phyloP scores from a whole-genome alignment of 2,113 vertebrate genomes.

The Cromileptes altivelis region DNA sequence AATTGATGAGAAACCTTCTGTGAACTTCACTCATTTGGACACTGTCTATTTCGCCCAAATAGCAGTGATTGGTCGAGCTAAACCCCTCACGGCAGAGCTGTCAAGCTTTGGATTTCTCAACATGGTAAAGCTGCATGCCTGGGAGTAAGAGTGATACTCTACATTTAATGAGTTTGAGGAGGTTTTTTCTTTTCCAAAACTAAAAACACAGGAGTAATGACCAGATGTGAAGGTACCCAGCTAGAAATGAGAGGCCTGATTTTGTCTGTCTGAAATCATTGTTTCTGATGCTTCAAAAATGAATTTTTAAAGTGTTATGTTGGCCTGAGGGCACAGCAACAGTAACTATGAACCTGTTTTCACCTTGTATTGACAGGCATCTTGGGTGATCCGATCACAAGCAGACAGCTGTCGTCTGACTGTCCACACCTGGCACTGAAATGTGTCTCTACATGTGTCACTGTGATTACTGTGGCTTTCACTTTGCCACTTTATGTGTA shows the following conservation, averaged over 20 bases:
- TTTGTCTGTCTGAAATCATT: not conserved
- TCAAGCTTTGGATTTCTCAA: not conserved
- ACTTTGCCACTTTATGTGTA: too few relatives aligned
- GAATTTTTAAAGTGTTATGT: too few relatives aligned
- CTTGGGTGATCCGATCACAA: too few relatives aligned
- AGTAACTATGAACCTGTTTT: too few relatives aligned
- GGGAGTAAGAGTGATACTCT: not conserved
- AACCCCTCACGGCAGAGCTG: not conserved
- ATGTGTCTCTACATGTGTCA: too few relatives aligned
- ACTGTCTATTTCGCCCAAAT: not conserved
- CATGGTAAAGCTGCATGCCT: not conserved
- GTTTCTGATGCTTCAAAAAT: not conserved
- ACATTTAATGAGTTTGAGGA: not conserved
- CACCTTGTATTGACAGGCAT: too few relatives aligned
- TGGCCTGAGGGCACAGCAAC: too few relatives aligned
- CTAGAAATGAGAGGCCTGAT: not conserved
- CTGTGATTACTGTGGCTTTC: too few relatives aligned
- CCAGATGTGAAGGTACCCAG: too few relatives aligned
- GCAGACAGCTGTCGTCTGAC: too few relatives aligned
- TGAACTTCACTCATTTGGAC: constrained; percentile 29
- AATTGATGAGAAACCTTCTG: not conserved
- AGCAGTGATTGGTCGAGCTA: not conserved
- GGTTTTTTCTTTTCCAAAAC: not conserved
- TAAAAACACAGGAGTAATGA: not conserved
- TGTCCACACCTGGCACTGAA: too few relatives aligned